phyloP scores from a whole-genome alignment of 2,888 invertebrate species.

The Zygaena filipendulae region DNA sequence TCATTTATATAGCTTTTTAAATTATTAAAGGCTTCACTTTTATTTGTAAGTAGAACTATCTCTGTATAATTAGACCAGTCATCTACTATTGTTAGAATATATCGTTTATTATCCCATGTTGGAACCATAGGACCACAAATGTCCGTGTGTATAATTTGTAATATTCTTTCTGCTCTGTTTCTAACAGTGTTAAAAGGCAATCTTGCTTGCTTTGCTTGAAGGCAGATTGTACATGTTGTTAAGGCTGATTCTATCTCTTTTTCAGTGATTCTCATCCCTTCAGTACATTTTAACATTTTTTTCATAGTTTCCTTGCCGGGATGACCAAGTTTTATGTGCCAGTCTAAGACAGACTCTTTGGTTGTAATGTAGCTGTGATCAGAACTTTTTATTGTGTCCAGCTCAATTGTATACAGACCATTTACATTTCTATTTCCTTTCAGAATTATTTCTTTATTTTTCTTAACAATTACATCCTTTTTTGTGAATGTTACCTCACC shows the following conservation, averaged over 20 bases:
- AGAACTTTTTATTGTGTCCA: too few relatives aligned
- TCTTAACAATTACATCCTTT: not conserved
- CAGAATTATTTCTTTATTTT: not conserved
- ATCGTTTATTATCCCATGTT: not conserved
- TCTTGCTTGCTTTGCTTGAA: not conserved
- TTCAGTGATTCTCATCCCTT: not conserved
- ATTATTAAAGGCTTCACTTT: not conserved
- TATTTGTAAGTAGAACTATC: not conserved
- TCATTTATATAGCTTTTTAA: not conserved
- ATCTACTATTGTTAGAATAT: not conserved
- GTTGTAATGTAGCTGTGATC: too few relatives aligned
- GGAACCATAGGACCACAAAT: not conserved
- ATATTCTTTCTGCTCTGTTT: not conserved
- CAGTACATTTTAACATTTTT: not conserved
- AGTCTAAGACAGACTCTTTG: not conserved
- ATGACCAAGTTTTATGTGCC: not conserved
- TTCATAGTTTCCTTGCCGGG: not conserved
- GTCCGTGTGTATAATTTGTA: not conserved
- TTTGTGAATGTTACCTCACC: not conserved
- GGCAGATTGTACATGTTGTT: not conserved
- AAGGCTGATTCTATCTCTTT: not conserved
- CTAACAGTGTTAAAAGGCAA: not conserved
- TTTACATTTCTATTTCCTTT: not conserved
- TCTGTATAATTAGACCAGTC: not conserved
- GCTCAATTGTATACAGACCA: not conserved